A percentile compares a stretch with the other conserved stretches of the same genome.
These are phyloP conservation scores for Zoanthus sansibaricus DNA, from an alignment of 92 coral and sea anemone genomes.

Conservation along the genomic window DNA sequence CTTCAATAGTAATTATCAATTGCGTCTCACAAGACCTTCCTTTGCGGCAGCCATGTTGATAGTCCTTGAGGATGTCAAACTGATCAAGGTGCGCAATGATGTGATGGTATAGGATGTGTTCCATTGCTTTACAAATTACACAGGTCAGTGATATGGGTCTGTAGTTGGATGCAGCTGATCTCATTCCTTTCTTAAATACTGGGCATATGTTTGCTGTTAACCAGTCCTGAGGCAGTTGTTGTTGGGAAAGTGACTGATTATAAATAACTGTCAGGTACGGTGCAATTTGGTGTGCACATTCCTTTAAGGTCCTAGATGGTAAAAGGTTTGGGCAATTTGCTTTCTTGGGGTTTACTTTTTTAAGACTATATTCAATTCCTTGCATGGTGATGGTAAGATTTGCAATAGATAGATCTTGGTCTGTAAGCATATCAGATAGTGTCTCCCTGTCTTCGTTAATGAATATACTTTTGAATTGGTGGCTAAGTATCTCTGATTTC, in stretches of 20 bases:
- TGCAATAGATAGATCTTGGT: too few species aligned
- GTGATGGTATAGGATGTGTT: constrained; percentile 49
- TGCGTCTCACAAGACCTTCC: constrained; percentile 53
- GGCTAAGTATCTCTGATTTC: constrained; percentile 39
- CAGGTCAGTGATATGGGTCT: too few species aligned
- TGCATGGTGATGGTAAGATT: constrained; percentile 15
- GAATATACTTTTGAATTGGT: too few species aligned
- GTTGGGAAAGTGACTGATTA: too few species aligned
- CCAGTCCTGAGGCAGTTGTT: too few species aligned
- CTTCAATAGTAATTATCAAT: constrained; percentile 29
- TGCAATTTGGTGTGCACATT: too few species aligned
- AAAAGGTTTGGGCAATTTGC: neutral
- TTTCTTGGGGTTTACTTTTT: constrained; percentile 51
- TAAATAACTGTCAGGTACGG: too few species aligned
- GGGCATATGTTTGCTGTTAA: too few species aligned
- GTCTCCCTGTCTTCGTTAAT: too few species aligned
- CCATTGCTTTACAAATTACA: constrained; percentile 25
- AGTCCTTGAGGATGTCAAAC: constrained; percentile 34
- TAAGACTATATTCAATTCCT: constrained; percentile 41
- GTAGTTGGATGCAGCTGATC: too few species aligned
- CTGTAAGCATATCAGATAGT: too few species aligned
- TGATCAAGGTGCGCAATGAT: constrained; percentile 53
- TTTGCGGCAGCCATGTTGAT: constrained; percentile 57
- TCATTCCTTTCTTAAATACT: neutral
- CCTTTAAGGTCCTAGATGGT: too few species aligned